A percentile compares a stretch with the other conserved stretches of the same genome.
Conservation (phyloP, 2,113 vertebrate genomes). For the Lampris megalopsis region DNA sequence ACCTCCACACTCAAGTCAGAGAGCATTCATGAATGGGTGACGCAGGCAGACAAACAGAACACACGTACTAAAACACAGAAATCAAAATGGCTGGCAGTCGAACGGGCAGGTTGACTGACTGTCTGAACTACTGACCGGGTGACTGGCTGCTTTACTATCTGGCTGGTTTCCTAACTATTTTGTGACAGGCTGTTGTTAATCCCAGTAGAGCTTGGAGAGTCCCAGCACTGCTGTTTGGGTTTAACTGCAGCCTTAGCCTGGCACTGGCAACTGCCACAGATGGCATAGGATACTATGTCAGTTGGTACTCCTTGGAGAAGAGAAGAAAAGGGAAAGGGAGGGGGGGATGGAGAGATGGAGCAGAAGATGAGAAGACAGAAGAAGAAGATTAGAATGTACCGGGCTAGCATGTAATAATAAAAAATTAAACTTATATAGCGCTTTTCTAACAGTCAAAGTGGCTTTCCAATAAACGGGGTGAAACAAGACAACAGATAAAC, state of each 20-base stretch:
- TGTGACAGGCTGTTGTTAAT: constrained; percentile 70
- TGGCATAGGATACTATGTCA: constrained; percentile 60
- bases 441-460: no score
- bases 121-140: constrained; percentile 20
- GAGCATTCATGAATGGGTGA: neutral
- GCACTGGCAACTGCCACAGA: constrained; percentile 58
- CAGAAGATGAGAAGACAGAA: no score
- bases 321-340: neutral
- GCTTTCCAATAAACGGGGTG: no score
- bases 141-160: constrained; percentile 5
- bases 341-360: no score
- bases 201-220: constrained; percentile 68
- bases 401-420: no score
- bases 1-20: no score
- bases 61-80: neutral
- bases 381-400: no score
- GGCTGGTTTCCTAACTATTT: constrained; percentile 48
- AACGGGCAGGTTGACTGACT: constrained; percentile 1
- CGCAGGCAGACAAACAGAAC: neutral
- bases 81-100: no score
- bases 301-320: constrained; percentile 20
- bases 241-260: constrained; percentile 54
- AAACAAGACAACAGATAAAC: no score
- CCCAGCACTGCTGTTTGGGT: constrained; percentile 60
- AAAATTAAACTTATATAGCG: no score